A percentile compares a stretch with the other conserved stretches of the same genome.
Evolutionary conservation across 2,888 invertebrate species (phyloP).

Genomic region (Gisinianus flammeolus): DNA sequence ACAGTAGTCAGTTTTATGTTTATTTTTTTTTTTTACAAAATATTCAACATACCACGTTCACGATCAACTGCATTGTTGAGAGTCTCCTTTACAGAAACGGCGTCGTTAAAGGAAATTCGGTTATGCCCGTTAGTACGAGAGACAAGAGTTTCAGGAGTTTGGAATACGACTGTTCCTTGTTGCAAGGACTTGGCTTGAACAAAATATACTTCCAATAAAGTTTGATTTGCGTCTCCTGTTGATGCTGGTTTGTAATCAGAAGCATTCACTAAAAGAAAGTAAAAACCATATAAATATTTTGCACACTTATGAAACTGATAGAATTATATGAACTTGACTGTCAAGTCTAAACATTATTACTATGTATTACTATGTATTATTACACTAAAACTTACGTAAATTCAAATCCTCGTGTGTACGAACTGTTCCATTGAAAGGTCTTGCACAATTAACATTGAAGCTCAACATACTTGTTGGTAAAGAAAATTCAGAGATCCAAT

Average conservation of each 20-base stretch:
- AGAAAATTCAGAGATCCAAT: constrained; percentile 82
- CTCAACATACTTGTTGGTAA: constrained; percentile 87
- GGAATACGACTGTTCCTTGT: constrained; percentile 73
- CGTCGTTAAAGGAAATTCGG: constrained; percentile 51
- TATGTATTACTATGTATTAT: not conserved
- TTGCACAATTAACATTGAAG: constrained; percentile 84
- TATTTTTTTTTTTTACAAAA: not conserved
- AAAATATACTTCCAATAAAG: constrained; percentile 72
- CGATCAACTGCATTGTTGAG: constrained; percentile 14
- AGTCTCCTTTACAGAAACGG: constrained; percentile 36
- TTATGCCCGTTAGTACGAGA: constrained; percentile 44
- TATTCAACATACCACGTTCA: not conserved
- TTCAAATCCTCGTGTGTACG: constrained; percentile 7
- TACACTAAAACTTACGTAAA: not conserved
- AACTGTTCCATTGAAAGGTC: constrained; percentile 59
- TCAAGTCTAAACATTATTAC: not conserved
- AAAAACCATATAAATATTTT: constrained; percentile 26
- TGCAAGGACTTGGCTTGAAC: constrained; percentile 89
- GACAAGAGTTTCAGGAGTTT: constrained; percentile 59
- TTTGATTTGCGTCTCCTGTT: constrained; percentile 32
- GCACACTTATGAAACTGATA: not conserved
- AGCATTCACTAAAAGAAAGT: constrained; percentile 24
- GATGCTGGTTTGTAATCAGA: not conserved
- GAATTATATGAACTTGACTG: not conserved
- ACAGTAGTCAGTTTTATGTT: not conserved